Base-by-base conservation (phyloP, 2,113 vertebrate species). In the Girardinichthys multiradiatus region DNA sequence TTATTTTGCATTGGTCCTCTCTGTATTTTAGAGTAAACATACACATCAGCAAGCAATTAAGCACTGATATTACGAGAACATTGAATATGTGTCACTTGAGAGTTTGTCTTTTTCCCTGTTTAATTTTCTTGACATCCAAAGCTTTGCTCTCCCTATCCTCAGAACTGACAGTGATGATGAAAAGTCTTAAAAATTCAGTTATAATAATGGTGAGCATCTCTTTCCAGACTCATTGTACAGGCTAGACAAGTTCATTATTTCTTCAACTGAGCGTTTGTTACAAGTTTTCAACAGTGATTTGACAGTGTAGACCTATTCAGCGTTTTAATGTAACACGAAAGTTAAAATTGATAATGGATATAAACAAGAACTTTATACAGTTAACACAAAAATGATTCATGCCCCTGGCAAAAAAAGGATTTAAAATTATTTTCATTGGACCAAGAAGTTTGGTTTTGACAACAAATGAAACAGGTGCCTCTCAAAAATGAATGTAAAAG, bases 1-100 rank as follows among this genome's bases (percentile, higher is more conserved):
- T 86, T 89, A 67, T 68, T 81, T 86, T 84, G 78, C 86, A 88
- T 89, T 8, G 60, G 64, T 77, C 80, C 71, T 71, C 75, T 86
- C 85, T 79, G 75, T 75, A 79, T 80, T 75, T 67, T 65, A 68
- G 72, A 77, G 68, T 64, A 70, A 87, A 76, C 82, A 73, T 77
- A 68, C 72, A 69, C 45, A 83, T 64, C 39, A 71, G 63, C 77
- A 63, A 80, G 80, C 60, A 63, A 83, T 76, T 63, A 65, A 71
- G 74, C 79, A 39, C 35, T 9, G 13, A 29, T 70, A 67, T 57
- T 59, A 62, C 28, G 39, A 78, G 71, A 3, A 30, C 10, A 17
- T 7, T 64, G 37, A 48, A 60, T 14, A 27, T 8, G 21, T 76
- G 48, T 74, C 68, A 76, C 17, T 33, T 31, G 17, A 62, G 62